phyloP scores from a whole-genome alignment of 2,888 invertebrate genomes.

The Timema podura region DNA sequence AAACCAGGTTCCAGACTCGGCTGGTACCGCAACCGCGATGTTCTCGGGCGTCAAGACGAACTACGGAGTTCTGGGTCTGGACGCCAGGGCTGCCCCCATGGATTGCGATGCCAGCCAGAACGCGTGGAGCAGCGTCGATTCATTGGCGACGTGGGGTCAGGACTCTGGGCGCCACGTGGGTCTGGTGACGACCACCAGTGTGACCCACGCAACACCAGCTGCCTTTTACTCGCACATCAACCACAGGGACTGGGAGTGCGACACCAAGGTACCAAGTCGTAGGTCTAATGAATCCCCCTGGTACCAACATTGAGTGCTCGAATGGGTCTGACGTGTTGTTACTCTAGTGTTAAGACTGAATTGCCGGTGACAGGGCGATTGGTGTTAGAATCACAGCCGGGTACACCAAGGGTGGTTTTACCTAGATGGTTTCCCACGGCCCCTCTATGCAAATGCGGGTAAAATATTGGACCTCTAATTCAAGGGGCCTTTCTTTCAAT shows the following conservation, averaged over 20 bases:
- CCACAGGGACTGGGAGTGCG: slow-evolving; percentile 59
- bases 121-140: slow-evolving; percentile 39
- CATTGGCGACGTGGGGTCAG: slow-evolving; percentile 57
- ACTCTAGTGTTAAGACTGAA: too few species aligned
- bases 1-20: slow-evolving; percentile 58
- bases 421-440: too few species aligned
- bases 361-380: too few species aligned
- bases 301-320: too few species aligned
- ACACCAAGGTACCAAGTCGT: slow-evolving; percentile 36
- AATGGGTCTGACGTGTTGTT: too few species aligned
- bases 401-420: too few species aligned
- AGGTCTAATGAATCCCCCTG: too few species aligned
- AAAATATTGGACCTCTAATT: too few species aligned
- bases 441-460: too few species aligned
- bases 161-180: slow-evolving; percentile 55
- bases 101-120: slow-evolving; percentile 1
- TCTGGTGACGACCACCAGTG: slow-evolving; percentile 61
- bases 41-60: slow-evolving; percentile 58
- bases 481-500: too few species aligned
- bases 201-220: slow-evolving; percentile 63
- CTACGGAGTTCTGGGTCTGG: slow-evolving; percentile 54
- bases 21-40: slow-evolving; percentile 64
- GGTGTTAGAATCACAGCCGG: too few species aligned
- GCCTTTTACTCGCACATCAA: slow-evolving; percentile 55
- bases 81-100: slow-evolving; percentile 35